Evolutionary conservation across 92 coral and sea anemone genomes (phyloP), one percentile per base, ranked within the genome.

Genomic region (Pocillopora meandrina): DNA sequence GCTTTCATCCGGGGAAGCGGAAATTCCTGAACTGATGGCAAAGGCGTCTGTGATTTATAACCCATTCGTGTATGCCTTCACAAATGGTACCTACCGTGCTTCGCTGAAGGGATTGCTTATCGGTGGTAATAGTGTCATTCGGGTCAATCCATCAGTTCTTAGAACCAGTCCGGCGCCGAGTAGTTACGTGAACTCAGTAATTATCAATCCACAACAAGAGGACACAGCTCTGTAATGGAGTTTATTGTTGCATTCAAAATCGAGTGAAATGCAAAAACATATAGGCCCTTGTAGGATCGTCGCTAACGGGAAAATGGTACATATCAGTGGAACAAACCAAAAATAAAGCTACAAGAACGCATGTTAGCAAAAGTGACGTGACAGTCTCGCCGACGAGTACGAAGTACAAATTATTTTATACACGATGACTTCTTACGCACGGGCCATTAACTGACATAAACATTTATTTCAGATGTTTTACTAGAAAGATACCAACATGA

Each of bases 21-120:
- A 86, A 61, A 80, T 89, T 72, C 91, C 95, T 26, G 95, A 92
- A 66, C 67, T 92, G 70, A 78, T 92, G 93, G 95, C 95, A 4
- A 92, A 92, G 42, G 89, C 93, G 19, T 92, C 93, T 6, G 95
- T 92, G 2, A 83, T 89, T 60, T 89, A 78, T 57, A 92, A 92
- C 65, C 95, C 95, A 12, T 1, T 92, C 35, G 90, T 92, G 76
- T 89, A 84, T 75, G 59, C 76, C 2, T 35, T 74, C 71, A 89
- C 85, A 85, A 89, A 73, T 56, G 69, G 76, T 35, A 55, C 75
- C 72, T 84, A 60, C 35, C 65, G 87, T 3, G 74, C 82, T 19
- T 71, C 87, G 18, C 56, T 84, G 19, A 57, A 79, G 79, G 42
- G 55, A 74, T 23, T 82, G 56, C 18, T 82, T 23, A 60, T 47